Conservation (phyloP, 1,140 invertebrate species). For the Philopotamus ludificatus region DNA sequence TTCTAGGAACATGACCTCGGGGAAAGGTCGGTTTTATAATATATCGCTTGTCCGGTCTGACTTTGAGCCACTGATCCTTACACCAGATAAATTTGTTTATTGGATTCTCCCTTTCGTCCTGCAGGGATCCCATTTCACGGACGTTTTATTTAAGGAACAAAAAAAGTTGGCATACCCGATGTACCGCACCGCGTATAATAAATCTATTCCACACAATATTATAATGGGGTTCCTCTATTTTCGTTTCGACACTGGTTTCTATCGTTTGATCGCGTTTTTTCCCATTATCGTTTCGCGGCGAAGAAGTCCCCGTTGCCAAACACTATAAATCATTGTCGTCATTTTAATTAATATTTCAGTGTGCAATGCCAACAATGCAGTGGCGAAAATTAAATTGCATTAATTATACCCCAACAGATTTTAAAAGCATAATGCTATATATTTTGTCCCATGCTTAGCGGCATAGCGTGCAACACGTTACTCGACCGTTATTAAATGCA, state of each 20-base stretch:
- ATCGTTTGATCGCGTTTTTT: too few species aligned
- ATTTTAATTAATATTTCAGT: conserved; percentile 23
- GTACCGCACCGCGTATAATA: too few species aligned
- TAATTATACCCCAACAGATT: conserved; percentile 28
- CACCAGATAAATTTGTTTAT: conserved; percentile 40
- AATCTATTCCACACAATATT: too few species aligned
- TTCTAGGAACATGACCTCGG: not conserved
- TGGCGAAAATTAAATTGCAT: conserved; percentile 28
- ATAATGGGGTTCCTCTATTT: too few species aligned
- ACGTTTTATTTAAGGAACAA: not conserved
- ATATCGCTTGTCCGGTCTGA: conserved; percentile 25
- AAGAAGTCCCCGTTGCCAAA: too few species aligned
- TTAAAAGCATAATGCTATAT: conserved; percentile 16
- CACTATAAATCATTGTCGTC: conserved; percentile 27
- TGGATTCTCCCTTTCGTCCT: conserved; percentile 27
- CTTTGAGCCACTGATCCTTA: conserved; percentile 28
- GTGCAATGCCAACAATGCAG: conserved; percentile 15
- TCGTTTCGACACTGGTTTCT: too few species aligned
- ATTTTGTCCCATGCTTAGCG: conserved; percentile 6
- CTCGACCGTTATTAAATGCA: conserved; percentile 27
- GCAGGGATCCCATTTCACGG: not conserved
- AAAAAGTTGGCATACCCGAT: too few species aligned
- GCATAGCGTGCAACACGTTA: conserved; percentile 29
- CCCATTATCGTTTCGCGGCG: not conserved
- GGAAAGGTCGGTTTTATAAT: conserved; percentile 27